Base-by-base conservation (phyloP, 2,888 invertebrate species). In the Ceriagrion tenellum region DNA sequence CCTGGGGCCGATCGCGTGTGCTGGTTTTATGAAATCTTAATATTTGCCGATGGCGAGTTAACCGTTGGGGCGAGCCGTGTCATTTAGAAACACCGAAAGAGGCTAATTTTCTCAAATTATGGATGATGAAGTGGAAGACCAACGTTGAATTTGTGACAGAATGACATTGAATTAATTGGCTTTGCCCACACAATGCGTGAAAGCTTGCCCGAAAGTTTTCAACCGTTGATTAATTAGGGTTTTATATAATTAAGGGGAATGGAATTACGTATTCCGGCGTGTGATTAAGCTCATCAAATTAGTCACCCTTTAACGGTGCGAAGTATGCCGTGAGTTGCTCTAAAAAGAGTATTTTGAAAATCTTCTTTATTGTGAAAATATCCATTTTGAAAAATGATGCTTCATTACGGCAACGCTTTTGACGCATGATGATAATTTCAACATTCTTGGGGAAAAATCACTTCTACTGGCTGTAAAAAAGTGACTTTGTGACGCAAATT, bases 51-150 rank as follows among this genome's bases (percentile, higher is more conserved):
- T 81, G 81, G 35, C 81, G 13, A 81, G 81, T 81, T 30, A 35
- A 81, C 81, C 81, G 35, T 2, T 8, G 81, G 18, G 35, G 35
- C 12, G 30, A 81, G 81, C 12, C 6, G n/a, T 81, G 35, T 81
- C 81, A 81, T 81, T 81, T 35, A 35, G 35, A 81, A 69, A 26
- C 69, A n/a, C 69, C 69, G 69, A 69, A 81, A 81, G 81, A 81
- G n/a, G 35, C 81, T 81, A 81, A 81, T 81, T 81, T 35, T 81
- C 10, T 81, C 81, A 81, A 81, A 81, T 81, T 81, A 81, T 81
- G 81, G 81, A 81, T 81, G 81, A 81, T 81, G 35, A 81, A 81
- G 81, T 35, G 81, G 16, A 1, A 16, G 26, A 16, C 30, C 35
- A 16, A 35, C 16, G 81, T 35, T 16, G 81, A 81, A 81, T 35